Conservation (phyloP, 1,140 invertebrate genomes). For the Chionoecetes opilio region DNA sequence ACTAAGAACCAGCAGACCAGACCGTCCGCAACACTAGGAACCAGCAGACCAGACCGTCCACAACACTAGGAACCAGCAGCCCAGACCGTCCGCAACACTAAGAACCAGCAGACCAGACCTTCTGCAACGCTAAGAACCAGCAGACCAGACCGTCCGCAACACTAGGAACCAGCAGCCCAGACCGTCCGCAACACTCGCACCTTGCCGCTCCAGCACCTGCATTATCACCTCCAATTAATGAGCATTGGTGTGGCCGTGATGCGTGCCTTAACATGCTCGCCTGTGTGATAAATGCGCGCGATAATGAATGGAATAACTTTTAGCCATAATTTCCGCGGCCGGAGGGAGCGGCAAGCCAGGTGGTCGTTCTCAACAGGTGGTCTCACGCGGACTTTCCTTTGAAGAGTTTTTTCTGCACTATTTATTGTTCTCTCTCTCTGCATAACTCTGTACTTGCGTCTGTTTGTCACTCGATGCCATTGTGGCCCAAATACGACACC, state of each 20-base stretch:
- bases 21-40: background rate
- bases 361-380: conserved; percentile 56
- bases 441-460: too few relatives aligned
- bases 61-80: background rate
- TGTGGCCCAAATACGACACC: too few relatives aligned
- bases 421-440: background rate
- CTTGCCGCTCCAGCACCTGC: background rate
- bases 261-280: background rate
- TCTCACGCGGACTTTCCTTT: background rate
- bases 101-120: too few relatives aligned
- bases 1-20: too few relatives aligned
- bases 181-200: background rate
- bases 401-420: background rate
- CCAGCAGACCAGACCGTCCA: background rate
- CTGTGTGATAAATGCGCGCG: conserved; percentile 41
- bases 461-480: too few relatives aligned
- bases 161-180: background rate
- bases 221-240: conserved; percentile 48
- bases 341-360: background rate
- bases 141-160: background rate
- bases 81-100: background rate
- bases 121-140: too few relatives aligned
- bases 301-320: conserved; percentile 60
- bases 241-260: conserved; percentile 40
- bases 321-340: conserved; percentile 47